A percentile compares a stretch with the other conserved stretches of the same genome.
phyloP scores from a whole-genome alignment of 2,113 vertebrate genomes.

The Barbus barbus region DNA sequence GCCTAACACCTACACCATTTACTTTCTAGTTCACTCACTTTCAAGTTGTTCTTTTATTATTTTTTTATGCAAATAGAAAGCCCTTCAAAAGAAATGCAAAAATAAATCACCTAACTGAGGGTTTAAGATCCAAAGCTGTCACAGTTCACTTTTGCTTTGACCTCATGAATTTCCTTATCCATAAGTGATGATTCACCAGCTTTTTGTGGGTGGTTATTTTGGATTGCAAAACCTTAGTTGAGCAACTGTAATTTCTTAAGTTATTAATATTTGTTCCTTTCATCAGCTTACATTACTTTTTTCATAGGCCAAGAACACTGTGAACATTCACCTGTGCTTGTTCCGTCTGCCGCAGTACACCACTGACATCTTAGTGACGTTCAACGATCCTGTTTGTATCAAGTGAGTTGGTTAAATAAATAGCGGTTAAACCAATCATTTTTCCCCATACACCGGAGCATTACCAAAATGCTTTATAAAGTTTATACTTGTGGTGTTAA shows the following conservation, averaged over 20 bases:
- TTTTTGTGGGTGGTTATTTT: no score
- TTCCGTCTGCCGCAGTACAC: constrained; percentile 82
- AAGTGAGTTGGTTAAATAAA: constrained; percentile 52
- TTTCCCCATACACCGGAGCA: not conserved
- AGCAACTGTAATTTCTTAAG: no score
- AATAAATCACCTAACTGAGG: no score
- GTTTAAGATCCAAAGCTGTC: no score
- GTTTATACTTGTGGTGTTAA: not conserved
- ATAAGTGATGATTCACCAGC: no score
- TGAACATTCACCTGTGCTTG: constrained; percentile 79
- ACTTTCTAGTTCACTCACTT: no score
- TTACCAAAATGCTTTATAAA: not conserved
- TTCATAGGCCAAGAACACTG: constrained; percentile 77
- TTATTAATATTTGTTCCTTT: not conserved
- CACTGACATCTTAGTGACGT: constrained; percentile 85
- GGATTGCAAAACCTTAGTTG: no score
- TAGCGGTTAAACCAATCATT: not conserved
- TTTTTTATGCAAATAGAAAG: no score
- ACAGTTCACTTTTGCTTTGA: no score
- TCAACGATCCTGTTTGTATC: constrained; percentile 83
- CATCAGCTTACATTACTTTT: not conserved
- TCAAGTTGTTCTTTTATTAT: no score
- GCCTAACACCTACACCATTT: not conserved
- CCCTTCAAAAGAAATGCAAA: no score
- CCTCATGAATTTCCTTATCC: no score